A percentile compares a stretch with the other conserved stretches of the same genome.
Conservation (phyloP, 2,888 invertebrate genomes). For the Archips xylosteana region DNA sequence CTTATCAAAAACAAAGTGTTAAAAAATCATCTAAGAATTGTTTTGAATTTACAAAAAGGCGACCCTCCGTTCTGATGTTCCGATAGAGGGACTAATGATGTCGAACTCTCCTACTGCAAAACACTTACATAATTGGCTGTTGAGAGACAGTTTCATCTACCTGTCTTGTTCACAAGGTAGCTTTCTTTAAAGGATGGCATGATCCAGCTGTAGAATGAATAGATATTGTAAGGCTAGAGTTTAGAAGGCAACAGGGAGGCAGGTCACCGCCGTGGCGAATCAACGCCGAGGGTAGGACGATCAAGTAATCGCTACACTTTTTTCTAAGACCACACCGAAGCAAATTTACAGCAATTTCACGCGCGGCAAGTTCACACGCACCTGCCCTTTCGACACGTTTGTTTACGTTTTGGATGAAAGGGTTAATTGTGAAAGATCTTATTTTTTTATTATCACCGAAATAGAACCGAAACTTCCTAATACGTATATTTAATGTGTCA, state of each 20-base stretch:
- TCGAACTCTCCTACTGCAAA: neutral
- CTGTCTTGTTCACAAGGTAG: neutral
- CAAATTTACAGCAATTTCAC: slow-evolving; percentile 82
- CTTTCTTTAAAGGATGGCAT: slow-evolving; percentile 6
- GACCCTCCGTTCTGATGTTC: neutral
- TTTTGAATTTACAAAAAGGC: neutral
- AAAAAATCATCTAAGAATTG: neutral
- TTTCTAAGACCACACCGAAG: slow-evolving; percentile 81
- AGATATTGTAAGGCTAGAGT: slow-evolving; percentile 61
- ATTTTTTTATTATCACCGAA: slow-evolving; percentile 4
- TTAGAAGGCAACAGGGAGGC: slow-evolving; percentile 73
- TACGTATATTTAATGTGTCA: slow-evolving; percentile 2
- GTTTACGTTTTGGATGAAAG: slow-evolving; percentile 58
- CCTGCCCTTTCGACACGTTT: slow-evolving; percentile 64
- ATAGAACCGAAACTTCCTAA: slow-evolving; percentile 4
- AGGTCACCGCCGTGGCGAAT: slow-evolving; percentile 75
- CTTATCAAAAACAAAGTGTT: neutral
- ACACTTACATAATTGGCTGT: neutral
- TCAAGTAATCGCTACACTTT: slow-evolving; percentile 78
- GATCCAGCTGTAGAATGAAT: slow-evolving; percentile 23
- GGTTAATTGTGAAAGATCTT: slow-evolving; percentile 36
- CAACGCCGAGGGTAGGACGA: slow-evolving; percentile 75
- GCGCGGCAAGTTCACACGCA: slow-evolving; percentile 80
- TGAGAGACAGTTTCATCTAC: neutral
- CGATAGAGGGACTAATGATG: neutral